Evolutionary conservation across 1,140 invertebrate species (phyloP), one percentile per base, ranked within the genome.

Genomic region (Eriosoma lanigerum): DNA sequence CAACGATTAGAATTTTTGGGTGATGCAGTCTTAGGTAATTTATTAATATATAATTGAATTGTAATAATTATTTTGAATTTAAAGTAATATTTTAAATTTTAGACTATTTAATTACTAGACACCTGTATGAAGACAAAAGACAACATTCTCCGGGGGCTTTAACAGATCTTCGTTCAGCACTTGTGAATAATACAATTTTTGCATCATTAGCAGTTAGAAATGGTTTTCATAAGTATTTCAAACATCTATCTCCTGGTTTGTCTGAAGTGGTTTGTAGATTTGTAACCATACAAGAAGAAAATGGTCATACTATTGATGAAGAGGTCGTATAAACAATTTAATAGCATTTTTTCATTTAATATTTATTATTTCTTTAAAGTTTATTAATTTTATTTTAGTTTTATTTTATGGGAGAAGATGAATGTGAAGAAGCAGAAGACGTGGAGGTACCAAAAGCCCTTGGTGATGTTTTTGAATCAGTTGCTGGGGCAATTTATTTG

Each of bases 151-250:
- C 94, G 0, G 96, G 96, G 1, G 90, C 94, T 48, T 86, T 98
- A 13, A 98, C 96, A 0, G 96, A 98, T 88, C 85, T 98, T 52
- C 87, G 96, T 46, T 97, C 96, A 19, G 94, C 97, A 0, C 87
- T 99, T 1, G 97, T 98, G 0, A 98, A 98, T 85, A 99, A 98
- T 84, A 91, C 94, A 75, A 98, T 95, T 0, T 96, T 98, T 85
- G 96, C 94, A 0, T 93, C 93, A 52, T 88, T 97, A 48, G 89
- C 93, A 66, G 95, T 98, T n/a, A 91, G 94, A 82, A 90, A 93
- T 86, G 90, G 91, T 17, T 90, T 96, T 32, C 93, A 96, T 83
- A 91, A 91, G 80, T 91, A 89, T 82, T 85, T 97, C 13, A 88
- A 91, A 68, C 86, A 88, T 4, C 86, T 90, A 64, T 91, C 92